Conservation (phyloP, 2,888 invertebrate species). For the Polyommatus icarus region DNA sequence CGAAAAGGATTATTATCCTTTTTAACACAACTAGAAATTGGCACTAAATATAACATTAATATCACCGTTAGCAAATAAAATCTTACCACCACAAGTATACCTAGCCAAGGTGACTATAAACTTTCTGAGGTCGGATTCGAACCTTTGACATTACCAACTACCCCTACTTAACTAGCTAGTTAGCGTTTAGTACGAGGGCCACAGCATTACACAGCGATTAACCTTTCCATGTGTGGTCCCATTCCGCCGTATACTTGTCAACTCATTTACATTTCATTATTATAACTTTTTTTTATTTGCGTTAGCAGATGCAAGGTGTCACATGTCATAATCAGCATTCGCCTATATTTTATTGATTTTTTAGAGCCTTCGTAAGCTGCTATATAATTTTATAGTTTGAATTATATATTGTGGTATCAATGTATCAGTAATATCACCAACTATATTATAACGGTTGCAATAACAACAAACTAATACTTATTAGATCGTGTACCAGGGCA, state of each 20-base stretch:
- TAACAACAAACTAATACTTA: neutral
- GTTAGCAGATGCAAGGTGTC: neutral
- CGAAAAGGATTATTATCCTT: no score
- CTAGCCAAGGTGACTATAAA: neutral
- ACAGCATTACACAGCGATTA: conserved; percentile 38
- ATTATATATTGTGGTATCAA: neutral
- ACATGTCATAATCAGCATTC: neutral
- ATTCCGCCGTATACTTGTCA: conserved; percentile 36
- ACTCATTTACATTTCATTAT: conserved; percentile 36
- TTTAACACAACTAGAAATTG: no score
- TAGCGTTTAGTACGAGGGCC: conserved; percentile 7
- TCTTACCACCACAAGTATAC: neutral
- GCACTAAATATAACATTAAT: no score
- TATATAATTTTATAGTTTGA: neutral
- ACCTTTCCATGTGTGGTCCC: conserved; percentile 43
- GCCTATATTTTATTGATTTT: neutral
- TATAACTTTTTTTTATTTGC: neutral
- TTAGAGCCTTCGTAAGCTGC: neutral
- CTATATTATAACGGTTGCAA: neutral
- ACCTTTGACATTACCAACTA: neutral
- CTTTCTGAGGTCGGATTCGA: neutral
- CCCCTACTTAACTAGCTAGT: neutral
- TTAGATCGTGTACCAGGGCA: neutral
- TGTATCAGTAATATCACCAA: neutral
- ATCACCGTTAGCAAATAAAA: neutral